Conservation (phyloP, 23 tunicate genomes). For the Trididemnum clinides region DNA sequence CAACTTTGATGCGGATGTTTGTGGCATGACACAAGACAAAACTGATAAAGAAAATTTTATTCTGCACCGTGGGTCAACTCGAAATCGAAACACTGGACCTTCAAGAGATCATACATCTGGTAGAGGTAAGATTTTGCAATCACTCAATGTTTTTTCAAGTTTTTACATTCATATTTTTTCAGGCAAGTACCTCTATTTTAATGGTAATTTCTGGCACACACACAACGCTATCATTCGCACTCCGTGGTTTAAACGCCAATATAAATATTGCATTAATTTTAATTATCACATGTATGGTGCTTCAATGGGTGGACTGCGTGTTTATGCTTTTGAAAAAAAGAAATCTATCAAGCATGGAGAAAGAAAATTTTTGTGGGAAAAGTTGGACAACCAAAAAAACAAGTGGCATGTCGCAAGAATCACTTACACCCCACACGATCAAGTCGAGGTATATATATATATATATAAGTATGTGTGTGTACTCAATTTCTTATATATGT, state of each 20-base stretch:
- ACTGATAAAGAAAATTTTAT: conserved; percentile 70
- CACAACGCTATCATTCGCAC: conserved; percentile 83
- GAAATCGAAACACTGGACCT: conserved; percentile 79
- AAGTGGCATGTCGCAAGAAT: conserved; percentile 49
- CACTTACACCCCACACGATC: conserved; percentile 47
- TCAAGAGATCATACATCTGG: conserved; percentile 71
- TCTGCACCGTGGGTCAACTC: conserved; percentile 45
- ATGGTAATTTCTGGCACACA: too few species aligned
- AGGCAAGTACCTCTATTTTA: too few species aligned
- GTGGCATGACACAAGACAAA: conserved; percentile 86
- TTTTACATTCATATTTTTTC: too few species aligned
- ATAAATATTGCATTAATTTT: conserved; percentile 50
- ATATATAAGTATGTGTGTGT: too few species aligned
- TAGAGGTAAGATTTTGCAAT: conserved; percentile 42
- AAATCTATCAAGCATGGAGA: conserved; percentile 51
- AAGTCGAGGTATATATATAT: conserved; percentile 86
- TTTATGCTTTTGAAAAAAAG: conserved; percentile 81
- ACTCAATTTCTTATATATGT: too few species aligned
- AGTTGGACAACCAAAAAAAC: conserved; percentile 62
- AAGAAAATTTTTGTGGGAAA: conserved; percentile 86
- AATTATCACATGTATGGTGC: conserved; percentile 86
- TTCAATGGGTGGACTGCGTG: conserved; percentile 83
- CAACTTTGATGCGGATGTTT: conserved; percentile 66
- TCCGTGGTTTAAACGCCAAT: conserved; percentile 64
- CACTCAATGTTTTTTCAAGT: too few species aligned